Evolutionary conservation across 1,140 invertebrate genomes (phyloP), one percentile per base, ranked within the genome.

Genomic region (Pollicipes pollicipes): DNA sequence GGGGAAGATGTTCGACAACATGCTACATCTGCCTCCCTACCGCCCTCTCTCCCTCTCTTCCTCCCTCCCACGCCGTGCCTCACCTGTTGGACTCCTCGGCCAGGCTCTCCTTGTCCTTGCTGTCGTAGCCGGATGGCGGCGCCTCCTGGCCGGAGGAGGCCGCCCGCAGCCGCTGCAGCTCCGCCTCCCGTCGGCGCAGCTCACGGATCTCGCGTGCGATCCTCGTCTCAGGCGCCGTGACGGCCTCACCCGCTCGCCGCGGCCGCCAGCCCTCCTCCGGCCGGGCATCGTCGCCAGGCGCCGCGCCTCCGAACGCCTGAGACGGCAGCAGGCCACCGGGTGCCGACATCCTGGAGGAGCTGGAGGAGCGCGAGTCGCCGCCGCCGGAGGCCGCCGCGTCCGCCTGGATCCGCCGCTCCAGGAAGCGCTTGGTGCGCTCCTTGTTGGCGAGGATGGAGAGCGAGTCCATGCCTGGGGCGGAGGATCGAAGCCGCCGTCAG

Each of bases 171-270:
- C 71, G 69, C 21, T 78, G 74, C 10, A 83, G 74, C 69, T 83
- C 82, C 29, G 82, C 82, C 72, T 83, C 82, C 8, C 82, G 74
- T 73, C 81, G 79, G 68, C 77, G 76, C 73, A 80, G 75, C 72
- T 83, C 80, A n/a, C 81, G 74, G 32, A 83, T 77, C 73, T 83
- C 82, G 35, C 77, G 74, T 6, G 81, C 82, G 58, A 83, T 83
- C 58, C 79, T 77, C 66, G 78, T 79, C 73, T 83, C 82, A 0
- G 78, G 74, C 31, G 73, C 73, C n/a, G n/a, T n/a, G n/a, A n/a
- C n/a, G 72, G 71, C 70, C 0, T 72, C 28, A 3, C 30, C 58
- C 26, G 70, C 6, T 10, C 13, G 24, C 13, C 45, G 45, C 10
- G 13, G 45, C 45, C 45, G 8, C 45, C 45, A 58, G 45, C 45